These are phyloP conservation scores for Hycleus phaleratus DNA, from an alignment of 1,140 invertebrate species.

Conservation along the genomic window DNA sequence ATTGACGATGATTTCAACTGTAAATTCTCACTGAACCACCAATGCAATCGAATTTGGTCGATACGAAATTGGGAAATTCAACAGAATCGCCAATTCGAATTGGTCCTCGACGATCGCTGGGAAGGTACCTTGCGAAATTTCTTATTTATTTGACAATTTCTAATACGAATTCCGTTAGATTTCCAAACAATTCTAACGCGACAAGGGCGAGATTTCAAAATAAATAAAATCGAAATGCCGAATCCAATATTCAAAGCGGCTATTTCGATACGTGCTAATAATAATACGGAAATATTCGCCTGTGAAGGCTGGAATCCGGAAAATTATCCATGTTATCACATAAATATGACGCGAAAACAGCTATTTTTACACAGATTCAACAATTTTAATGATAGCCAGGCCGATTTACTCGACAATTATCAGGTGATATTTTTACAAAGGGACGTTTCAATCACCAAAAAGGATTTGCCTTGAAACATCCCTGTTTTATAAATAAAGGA, in stretches of 20 bases:
- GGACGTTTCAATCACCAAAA: no score
- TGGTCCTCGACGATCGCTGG: slow-evolving; percentile 27
- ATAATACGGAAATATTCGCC: slow-evolving; percentile 23
- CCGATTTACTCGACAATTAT: slow-evolving; percentile 15
- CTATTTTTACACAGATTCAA: slow-evolving; percentile 18
- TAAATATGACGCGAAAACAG: slow-evolving; percentile 19
- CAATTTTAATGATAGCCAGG: slow-evolving; percentile 5
- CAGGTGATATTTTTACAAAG: slow-evolving; percentile 2
- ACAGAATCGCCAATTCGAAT: slow-evolving; percentile 23
- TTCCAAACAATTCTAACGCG: slow-evolving; percentile 1
- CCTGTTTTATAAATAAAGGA: no score
- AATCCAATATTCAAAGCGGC: slow-evolving; percentile 14
- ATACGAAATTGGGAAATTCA: slow-evolving; percentile 26
- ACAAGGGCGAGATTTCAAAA: slow-evolving; percentile 9
- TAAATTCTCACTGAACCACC: slow-evolving; percentile 22
- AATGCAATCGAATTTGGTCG: slow-evolving; percentile 23
- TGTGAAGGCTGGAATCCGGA: slow-evolving; percentile 28
- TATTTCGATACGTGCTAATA: slow-evolving; percentile 24
- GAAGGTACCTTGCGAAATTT: slow-evolving; percentile 16
- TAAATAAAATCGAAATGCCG: slow-evolving; percentile 21
- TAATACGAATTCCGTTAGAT: background rate
- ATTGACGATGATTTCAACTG: slow-evolving; percentile 28
- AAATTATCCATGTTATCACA: slow-evolving; percentile 28
- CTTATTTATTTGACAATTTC: background rate
- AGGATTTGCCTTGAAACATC: no score